Evolutionary conservation across 1,140 invertebrate genomes (phyloP), one percentile per base, ranked within the genome.

Genomic region (Ips nitidus): DNA sequence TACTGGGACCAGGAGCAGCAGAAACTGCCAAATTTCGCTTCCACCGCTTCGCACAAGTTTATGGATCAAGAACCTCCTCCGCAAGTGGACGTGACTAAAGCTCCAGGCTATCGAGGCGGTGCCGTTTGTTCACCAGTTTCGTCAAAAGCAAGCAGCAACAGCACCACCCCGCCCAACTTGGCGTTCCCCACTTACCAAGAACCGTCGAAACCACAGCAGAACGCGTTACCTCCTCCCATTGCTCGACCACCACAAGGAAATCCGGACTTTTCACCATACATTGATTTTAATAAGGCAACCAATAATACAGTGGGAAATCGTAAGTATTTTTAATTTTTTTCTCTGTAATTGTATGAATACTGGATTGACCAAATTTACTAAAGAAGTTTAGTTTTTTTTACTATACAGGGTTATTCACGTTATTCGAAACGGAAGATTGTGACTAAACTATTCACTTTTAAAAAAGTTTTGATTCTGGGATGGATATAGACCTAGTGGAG

Each of bases 11-110:
- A 85, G 74, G 87, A 86, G 77, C 83, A 80, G 76, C 85, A 87
- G 75, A 89, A 86, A 76, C 86, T 86, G 71, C 87, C 88, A 80
- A 91, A 91, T 78, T 91, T 91, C 81, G 90, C 90, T 4, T 88
- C 87, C 63, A 89, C 89, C 38, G 89, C 90, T 69, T 78, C 70
- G 71, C 79, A 80, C 4, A 83, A 85, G 71, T 85, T 85, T 74
- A 84, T 86, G n/a, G 84, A 88, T 58, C 85, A 82, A 73, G 82
- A 85, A 75, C 83, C 84, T 55, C 83, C 85, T 41, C 85, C 84
- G 56, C 78, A 88, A 77, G 89, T 89, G 2, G 91, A 93, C 81
- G 89, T 89, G 4, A 87, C 91, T 0, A 93, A 93, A 81, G 91
- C 92, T 38, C 91, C 91, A 1, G 92, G 92, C 6, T 94, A 93